Conservation (phyloP, 1,140 invertebrate species). For the Tetranychus cinnabarinus region DNA sequence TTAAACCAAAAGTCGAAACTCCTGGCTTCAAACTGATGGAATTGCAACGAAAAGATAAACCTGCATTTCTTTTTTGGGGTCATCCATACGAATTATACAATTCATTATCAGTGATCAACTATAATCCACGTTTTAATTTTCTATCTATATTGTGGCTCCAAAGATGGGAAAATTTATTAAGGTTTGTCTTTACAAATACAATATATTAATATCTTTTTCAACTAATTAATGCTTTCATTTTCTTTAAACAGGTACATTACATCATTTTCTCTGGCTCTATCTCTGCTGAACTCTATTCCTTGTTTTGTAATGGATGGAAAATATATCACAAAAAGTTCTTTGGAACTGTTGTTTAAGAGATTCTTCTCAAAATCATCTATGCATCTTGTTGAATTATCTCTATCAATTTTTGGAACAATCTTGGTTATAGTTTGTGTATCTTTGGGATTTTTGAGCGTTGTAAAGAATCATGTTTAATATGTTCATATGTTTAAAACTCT, state of each 20-base stretch:
- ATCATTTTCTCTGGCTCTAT: slow-evolving; percentile 70
- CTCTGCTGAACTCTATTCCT: slow-evolving; percentile 70
- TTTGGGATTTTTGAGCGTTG: no score
- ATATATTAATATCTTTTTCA: background rate
- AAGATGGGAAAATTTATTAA: slow-evolving; percentile 26
- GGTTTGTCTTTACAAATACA: background rate
- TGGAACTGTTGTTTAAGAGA: slow-evolving; percentile 5
- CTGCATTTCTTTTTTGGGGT: slow-evolving; percentile 41
- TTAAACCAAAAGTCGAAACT: background rate
- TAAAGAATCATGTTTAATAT: no score
- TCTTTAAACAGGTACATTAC: slow-evolving; percentile 40
- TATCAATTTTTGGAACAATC: no score
- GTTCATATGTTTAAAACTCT: no score
- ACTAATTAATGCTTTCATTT: background rate
- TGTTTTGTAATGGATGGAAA: slow-evolving; percentile 81
- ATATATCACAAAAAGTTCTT: slow-evolving; percentile 39
- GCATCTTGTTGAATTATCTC: no score
- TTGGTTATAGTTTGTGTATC: no score
- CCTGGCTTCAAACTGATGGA: background rate
- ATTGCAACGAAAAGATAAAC: background rate
- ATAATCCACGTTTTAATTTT: slow-evolving; percentile 43
- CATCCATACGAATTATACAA: slow-evolving; percentile 43
- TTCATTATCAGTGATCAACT: slow-evolving; percentile 45
- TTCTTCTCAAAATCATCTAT: background rate
- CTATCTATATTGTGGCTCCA: slow-evolving; percentile 44